Conservation (phyloP, 2,113 vertebrate genomes). For the Ciconia boyciana region DNA sequence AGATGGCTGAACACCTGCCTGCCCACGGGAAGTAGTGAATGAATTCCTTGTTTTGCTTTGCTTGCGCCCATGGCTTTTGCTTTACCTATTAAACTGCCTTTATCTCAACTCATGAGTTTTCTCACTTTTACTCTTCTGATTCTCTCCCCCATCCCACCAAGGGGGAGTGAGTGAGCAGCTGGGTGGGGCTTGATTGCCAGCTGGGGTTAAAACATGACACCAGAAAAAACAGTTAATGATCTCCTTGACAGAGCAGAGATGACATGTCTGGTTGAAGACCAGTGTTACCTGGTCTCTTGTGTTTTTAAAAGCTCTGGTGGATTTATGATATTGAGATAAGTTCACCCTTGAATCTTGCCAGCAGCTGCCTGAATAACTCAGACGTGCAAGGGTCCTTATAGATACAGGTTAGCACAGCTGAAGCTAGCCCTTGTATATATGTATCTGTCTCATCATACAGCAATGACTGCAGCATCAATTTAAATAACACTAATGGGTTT, state of each 20-base stretch:
- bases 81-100: no score
- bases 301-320: background rate
- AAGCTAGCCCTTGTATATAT: background rate
- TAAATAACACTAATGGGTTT: rapidly evolving
- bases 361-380: background rate
- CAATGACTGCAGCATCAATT: background rate
- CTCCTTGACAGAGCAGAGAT: background rate
- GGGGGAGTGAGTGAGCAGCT: no score
- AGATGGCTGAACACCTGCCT: no score
- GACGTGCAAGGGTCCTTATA: background rate
- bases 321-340: background rate
- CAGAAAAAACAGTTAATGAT: background rate
- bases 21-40: no score
- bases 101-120: no score
- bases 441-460: background rate
- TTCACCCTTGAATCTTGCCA: background rate
- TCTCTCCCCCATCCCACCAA: no score
- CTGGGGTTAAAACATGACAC: no score
- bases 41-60: no score
- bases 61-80: no score
- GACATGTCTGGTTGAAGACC: background rate
- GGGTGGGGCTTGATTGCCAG: no score
- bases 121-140: no score
- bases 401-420: background rate
- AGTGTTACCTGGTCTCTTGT: background rate